These are phyloP conservation scores for Ephestia elutella DNA, from an alignment of 1,140 invertebrate species.

Conservation along the genomic window DNA sequence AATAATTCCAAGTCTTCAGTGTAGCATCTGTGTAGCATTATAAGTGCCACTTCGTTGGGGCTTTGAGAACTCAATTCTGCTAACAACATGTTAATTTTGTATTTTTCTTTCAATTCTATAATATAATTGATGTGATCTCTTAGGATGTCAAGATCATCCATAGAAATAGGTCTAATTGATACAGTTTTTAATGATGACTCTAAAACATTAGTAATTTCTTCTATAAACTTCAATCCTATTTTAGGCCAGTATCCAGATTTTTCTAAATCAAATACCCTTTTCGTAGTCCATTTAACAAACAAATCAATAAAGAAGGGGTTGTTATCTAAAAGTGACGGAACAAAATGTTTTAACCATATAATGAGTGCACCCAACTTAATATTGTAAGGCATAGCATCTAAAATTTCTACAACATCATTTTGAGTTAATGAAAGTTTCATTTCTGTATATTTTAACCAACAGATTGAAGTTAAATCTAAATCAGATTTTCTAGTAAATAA, in stretches of 20 bases:
- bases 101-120: conserved; percentile 62
- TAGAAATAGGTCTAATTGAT: conserved; percentile 50
- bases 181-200: conserved; percentile 57
- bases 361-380: conserved; percentile 59
- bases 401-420: conserved; percentile 45
- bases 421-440: conserved; percentile 30
- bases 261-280: conserved; percentile 59
- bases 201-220: conserved; percentile 48
- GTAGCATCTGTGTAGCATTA: conserved; percentile 63
- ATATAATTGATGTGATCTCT: conserved; percentile 57
- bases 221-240: conserved; percentile 62
- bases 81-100: conserved; percentile 62
- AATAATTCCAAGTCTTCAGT: conserved; percentile 60
- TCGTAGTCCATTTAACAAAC: conserved; percentile 62
- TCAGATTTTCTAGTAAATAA: conserved; percentile 55
- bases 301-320: conserved; percentile 62
- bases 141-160: conserved; percentile 59
- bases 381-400: conserved; percentile 54
- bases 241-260: conserved; percentile 66
- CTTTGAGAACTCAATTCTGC: conserved; percentile 56
- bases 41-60: conserved; percentile 54
- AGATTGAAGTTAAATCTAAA: conserved; percentile 61
- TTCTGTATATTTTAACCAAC: conserved; percentile 62
- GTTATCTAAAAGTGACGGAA: conserved; percentile 51
- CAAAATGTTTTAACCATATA: conserved; percentile 59